Base-by-base conservation (phyloP, 2,888 invertebrate species). In the Caenorhabditis macrosperma region DNA sequence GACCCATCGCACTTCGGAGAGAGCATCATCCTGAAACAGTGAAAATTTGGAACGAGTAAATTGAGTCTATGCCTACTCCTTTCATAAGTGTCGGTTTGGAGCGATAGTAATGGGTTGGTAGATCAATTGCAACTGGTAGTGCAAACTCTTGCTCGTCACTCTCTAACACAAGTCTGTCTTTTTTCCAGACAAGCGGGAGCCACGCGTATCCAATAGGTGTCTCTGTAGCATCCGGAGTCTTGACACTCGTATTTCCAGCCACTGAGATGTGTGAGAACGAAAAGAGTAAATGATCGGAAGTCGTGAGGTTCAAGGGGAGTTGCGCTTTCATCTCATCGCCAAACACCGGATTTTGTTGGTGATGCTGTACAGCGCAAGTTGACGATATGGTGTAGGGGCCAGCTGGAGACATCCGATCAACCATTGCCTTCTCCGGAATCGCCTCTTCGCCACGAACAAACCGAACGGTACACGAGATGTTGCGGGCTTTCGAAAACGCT, bases 201-300 rank as follows among this genome's bases (percentile, higher is more conserved):
- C 97, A 99, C 0, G 97, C 94, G 91, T 95, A 97, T 79, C 98
- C 98, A 66, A 97, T 95, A 87, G 95, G 94, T 15, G 86, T 87
- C 78, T 93, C 86, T 30, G 77, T 78, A 24, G 71, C 67, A 71
- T 88, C 88, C 7, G 87, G 85, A 4, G 85, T 78, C 63, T 88
- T 89, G 4, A 77, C 82, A 61, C 74, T 84, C 10, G 86, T 59
- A 26, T 89, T 87, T 41, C 88, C 89, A 92, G 96, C 95, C 91
- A 97, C 97, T 78, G 96, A 96, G 79, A 99, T 95, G 91, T 98
- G 98, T 90, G 95, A 94, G 92, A 98, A 97, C 3, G 95, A 95
- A 92, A 98, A 97, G 64, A 98, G 93, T 71, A 99, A 92, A 91
- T 98, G 98, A 91, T 97, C 97, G 63, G 94, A 94, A 0, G 94